A percentile compares a stretch with the other conserved stretches of the same genome.
Conservation (phyloP, 2,113 vertebrate species). For the Plecturocebus donacophilus region DNA sequence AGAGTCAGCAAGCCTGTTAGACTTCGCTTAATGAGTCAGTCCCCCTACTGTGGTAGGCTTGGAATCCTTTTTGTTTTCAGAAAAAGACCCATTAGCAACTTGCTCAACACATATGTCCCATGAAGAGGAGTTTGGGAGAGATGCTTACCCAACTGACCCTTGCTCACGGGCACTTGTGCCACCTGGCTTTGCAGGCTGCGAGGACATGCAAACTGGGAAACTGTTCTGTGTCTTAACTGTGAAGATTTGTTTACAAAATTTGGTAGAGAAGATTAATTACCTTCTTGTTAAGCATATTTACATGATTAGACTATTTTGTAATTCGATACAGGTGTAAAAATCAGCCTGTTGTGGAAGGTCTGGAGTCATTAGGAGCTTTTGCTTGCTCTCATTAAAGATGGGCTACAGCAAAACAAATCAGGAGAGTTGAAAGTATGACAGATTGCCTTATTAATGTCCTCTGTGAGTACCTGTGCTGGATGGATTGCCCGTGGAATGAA, state of each 20-base stretch:
- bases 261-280: conserved; percentile 45
- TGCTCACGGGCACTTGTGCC: not conserved
- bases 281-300: conserved; percentile 51
- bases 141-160: not conserved
- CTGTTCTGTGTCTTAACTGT: not conserved
- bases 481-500: not conserved
- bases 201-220: not conserved
- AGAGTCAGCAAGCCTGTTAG: not conserved
- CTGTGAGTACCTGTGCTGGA: not conserved
- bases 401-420: not conserved
- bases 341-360: not conserved
- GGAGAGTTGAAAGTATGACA: not conserved
- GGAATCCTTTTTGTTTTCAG: not conserved
- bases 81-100: not conserved
- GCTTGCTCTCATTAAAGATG: not conserved
- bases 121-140: not conserved
- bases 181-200: not conserved
- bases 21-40: not conserved
- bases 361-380: not conserved
- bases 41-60: not conserved
- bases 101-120: not conserved
- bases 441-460: not conserved
- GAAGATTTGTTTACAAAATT: conserved; percentile 39
- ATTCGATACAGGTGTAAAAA: conserved; percentile 13
- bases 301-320: conserved; percentile 37